Evolutionary conservation across 2,888 invertebrate species (phyloP).

Genomic region (Ischnura elegans): DNA sequence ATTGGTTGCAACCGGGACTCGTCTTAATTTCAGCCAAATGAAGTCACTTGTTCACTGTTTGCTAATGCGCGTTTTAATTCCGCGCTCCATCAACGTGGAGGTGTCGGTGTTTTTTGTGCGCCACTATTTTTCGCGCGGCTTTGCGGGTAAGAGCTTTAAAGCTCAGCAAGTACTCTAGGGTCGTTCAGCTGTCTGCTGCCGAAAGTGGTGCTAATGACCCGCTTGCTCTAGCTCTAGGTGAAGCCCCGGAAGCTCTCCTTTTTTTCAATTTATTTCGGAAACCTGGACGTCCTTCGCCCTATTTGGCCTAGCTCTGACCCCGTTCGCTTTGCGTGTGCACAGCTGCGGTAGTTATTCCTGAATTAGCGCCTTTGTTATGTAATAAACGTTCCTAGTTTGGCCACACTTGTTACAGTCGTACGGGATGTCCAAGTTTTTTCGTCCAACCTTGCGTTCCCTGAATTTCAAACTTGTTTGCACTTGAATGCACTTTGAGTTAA

Average conservation of each 20-base stretch:
- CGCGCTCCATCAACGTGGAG: neutral
- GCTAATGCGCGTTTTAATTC: neutral
- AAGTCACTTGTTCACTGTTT: neutral
- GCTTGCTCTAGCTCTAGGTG: neutral
- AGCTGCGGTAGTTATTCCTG: neutral
- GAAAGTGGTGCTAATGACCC: conserved; percentile 24
- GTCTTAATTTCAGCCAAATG: neutral
- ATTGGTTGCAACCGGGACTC: neutral
- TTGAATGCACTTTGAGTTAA: neutral
- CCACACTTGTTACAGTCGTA: neutral
- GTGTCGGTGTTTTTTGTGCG: neutral
- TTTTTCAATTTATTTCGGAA: neutral
- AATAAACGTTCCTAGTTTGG: neutral
- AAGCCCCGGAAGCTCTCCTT: neutral
- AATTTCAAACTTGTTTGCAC: too few relatives aligned
- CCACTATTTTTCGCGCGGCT: neutral
- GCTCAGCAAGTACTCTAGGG: neutral
- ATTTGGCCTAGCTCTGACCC: neutral
- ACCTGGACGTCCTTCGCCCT: neutral
- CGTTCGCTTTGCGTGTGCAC: neutral
- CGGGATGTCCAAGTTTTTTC: neutral
- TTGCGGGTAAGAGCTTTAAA: neutral
- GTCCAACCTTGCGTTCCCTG: too few relatives aligned
- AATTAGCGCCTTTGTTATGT: neutral
- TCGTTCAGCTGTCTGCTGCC: neutral